Evolutionary conservation across 2,888 invertebrate species (phyloP), one percentile per base, ranked within the genome.

Genomic region (Phengaris alcon): DNA sequence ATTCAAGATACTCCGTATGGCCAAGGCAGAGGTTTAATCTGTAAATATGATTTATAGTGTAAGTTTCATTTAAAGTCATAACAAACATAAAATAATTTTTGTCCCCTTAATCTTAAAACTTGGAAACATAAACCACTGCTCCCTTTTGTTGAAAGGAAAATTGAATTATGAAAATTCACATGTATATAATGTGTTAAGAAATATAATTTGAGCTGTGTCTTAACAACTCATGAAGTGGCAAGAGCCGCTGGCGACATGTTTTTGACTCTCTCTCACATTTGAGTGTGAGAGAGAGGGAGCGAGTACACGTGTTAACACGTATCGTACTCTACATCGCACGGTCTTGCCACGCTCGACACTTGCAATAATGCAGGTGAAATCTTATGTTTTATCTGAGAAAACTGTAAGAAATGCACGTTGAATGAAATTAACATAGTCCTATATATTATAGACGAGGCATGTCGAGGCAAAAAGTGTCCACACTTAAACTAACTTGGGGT

Each of bases 221-320:
- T 78, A 77, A 78, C 73, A 78, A 78, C 77, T 76, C 70, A 70
- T 75, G 46, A 57, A 75, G 75, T 70, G 57, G 46, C 73, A 75
- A 72, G 72, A 75, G 72, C 76, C 75, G 74, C 73, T 68, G 52
- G 75, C 57, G 70, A 68, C 52, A 68, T 74, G 74, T 52, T 52
- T 44, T 10, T 68, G n/a, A 22, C 59, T 51, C 68, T 35, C 74
- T 74, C 64, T 68, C 70, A 44, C 35, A 1, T 64, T 44, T 73
- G 75, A 75, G 76, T 75, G 74, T 46, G 75, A 72, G 74, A 35
- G 78, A 79, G 75, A 75, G 80, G 48, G 48, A 78, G 81, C 76
- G 81, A 78, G 80, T 80, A 83, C 83, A 81, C 77, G 80, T 80
- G 80, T 80, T 77, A 82, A 86, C 86, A 83, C 81, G 79, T 82